Conservation (phyloP, 2,113 vertebrate species). For the Oxyruncus cristatus region DNA sequence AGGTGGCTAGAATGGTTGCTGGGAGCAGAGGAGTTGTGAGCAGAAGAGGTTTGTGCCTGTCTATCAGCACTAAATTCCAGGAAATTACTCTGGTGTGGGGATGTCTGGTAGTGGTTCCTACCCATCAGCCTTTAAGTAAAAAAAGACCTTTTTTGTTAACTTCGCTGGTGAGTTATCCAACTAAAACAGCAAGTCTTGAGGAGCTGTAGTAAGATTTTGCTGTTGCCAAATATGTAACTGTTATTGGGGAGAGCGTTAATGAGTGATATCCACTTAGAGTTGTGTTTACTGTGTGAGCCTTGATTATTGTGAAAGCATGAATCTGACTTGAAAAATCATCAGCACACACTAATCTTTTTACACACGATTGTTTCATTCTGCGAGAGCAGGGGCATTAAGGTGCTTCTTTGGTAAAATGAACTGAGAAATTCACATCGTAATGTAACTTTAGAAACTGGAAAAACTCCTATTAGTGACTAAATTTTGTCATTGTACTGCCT, state of each 20-base stretch:
- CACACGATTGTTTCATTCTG: background rate
- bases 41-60: background rate
- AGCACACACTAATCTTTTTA: background rate
- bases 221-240: background rate
- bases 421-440: accelerated
- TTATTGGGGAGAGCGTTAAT: background rate
- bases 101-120: background rate
- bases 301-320: background rate
- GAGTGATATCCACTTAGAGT: background rate
- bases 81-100: background rate
- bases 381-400: background rate
- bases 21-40: background rate
- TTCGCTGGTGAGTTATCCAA: background rate
- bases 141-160: background rate
- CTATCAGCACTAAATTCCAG: background rate
- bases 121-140: background rate
- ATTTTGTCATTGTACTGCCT: background rate
- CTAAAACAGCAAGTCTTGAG: background rate
- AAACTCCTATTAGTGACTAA: background rate
- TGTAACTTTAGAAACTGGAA: background rate
- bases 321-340: background rate
- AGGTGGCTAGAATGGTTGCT: background rate
- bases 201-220: background rate
- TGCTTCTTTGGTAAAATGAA: background rate
- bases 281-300: background rate